A percentile compares a stretch with the other conserved stretches of the same genome.
Conservation (phyloP, 2,888 invertebrate species). For the Lepidochrysops patricia region DNA sequence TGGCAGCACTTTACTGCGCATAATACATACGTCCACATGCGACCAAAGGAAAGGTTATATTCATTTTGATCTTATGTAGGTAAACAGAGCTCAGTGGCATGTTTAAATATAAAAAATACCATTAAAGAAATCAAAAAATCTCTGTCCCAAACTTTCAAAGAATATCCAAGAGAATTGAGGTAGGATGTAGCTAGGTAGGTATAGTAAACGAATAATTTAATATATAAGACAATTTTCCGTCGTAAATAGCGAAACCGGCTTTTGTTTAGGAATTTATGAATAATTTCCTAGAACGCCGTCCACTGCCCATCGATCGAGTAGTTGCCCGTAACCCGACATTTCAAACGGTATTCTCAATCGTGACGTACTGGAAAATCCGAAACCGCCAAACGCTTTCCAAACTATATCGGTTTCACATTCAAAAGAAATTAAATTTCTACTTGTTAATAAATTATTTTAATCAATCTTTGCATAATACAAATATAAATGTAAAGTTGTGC, state of each 20-base stretch:
- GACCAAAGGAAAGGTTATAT: no score
- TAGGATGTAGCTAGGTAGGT: neutral
- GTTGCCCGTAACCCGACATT: neutral
- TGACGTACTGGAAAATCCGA: neutral
- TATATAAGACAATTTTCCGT: constrained; percentile 9
- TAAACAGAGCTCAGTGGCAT: neutral
- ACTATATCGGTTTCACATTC: no score
- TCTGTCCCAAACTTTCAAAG: neutral
- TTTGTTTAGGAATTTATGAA: constrained; percentile 15
- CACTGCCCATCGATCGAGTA: neutral
- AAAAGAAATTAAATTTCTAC: no score
- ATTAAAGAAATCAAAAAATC: neutral
- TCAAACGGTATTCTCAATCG: neutral
- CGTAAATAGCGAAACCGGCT: neutral
- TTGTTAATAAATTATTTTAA: no score
- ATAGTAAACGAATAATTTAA: neutral
- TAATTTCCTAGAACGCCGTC: neutral
- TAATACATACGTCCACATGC: no score
- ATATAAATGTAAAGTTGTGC: no score
- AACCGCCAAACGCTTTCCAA: neutral
- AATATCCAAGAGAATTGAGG: neutral
- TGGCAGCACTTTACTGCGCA: neutral
- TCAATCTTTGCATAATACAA: no score
- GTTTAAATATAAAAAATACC: no score
- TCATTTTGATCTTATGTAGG: neutral